Evolutionary conservation across 2,888 invertebrate species (phyloP).

Genomic region (Morpho achilles): DNA sequence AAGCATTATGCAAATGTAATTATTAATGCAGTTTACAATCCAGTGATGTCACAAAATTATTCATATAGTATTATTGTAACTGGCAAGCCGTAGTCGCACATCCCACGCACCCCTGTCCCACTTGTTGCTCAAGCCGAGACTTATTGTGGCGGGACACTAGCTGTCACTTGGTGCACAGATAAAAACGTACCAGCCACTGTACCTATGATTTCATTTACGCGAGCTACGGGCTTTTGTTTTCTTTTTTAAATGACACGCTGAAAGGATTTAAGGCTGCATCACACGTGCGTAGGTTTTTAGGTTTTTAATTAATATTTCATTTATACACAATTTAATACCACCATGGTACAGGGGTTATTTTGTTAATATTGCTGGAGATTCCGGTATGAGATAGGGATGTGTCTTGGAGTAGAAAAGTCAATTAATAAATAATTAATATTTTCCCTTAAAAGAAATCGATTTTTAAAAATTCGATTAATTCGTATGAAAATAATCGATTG

Average conservation of each 20-base stretch:
- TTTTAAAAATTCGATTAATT: too few species aligned
- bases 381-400: too few species aligned
- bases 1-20: too few species aligned
- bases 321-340: too few species aligned
- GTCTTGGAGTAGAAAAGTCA: too few species aligned
- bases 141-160: constrained; percentile 26
- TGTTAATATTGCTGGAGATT: too few species aligned
- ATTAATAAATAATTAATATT: too few species aligned
- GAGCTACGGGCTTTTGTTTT: constrained; percentile 13
- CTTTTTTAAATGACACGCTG: constrained; percentile 15
- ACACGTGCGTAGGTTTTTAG: neutral
- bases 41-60: neutral
- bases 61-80: neutral
- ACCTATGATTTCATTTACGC: constrained; percentile 7
- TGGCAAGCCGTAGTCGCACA: constrained; percentile 35
- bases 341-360: too few species aligned
- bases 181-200: constrained; percentile 19
- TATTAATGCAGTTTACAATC: too few species aligned
- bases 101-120: constrained; percentile 50
- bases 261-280: neutral
- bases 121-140: constrained; percentile 48
- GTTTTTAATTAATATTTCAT: too few species aligned
- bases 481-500: too few species aligned
- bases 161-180: constrained; percentile 25
- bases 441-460: too few species aligned